Percentiles rank a stretch among this genome's conserved stretches.
Conservation (phyloP, 2,113 vertebrate genomes). For the Campylomormyrus tamandua region DNA sequence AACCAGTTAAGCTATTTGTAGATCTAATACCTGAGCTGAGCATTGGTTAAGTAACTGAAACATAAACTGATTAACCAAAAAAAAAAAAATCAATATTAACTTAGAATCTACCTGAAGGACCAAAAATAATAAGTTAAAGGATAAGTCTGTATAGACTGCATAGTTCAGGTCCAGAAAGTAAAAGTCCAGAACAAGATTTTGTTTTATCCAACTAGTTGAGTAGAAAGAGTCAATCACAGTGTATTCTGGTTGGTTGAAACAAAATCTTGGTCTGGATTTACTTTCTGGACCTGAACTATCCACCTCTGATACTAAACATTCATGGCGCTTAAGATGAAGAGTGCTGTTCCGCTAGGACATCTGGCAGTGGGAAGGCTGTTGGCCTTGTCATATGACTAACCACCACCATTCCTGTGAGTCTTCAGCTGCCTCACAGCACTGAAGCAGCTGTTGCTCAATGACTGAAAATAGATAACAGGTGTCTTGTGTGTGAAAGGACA, state of each 20-base stretch:
- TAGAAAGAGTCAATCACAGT: no score
- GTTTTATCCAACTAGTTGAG: no score
- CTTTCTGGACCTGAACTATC: not conserved
- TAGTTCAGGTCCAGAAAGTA: not conserved
- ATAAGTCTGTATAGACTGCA: not conserved
- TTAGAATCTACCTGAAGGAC: not conserved
- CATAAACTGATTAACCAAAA: not conserved
- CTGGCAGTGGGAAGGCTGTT: slow-evolving; percentile 15
- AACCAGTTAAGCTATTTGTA: not conserved
- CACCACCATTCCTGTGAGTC: not conserved
- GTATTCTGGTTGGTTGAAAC: not conserved
- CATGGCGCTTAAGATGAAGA: not conserved
- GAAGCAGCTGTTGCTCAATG: not conserved
- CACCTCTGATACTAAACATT: not conserved
- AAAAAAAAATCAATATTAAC: not conserved
- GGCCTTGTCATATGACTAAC: not conserved
- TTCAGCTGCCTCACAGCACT: not conserved
- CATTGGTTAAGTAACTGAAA: not conserved
- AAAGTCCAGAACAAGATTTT: not conserved
- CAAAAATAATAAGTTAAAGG: not conserved
- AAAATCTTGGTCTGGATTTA: not conserved
- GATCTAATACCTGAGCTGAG: not conserved
- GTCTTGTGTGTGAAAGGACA: not conserved
- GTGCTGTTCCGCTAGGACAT: not conserved
- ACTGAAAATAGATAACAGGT: not conserved